Percentiles rank a stretch among this genome's conserved stretches.
These are phyloP conservation scores for Mimachlamys varia DNA, from an alignment of 2,888 invertebrate genomes.

Conservation along the genomic window DNA sequence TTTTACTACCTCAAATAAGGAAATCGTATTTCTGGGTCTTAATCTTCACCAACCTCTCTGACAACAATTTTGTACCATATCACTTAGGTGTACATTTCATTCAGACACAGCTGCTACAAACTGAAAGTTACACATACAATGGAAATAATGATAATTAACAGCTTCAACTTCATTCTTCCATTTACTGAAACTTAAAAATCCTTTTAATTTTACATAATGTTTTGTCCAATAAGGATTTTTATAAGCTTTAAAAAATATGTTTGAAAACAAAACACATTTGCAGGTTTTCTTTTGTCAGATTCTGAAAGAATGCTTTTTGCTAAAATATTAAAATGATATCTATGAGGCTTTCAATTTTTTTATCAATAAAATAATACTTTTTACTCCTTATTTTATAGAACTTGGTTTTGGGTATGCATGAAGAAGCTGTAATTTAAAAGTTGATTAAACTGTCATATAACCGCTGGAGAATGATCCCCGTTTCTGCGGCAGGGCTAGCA, in stretches of 20 bases:
- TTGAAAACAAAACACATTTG: not conserved
- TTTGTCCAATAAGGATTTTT: not conserved
- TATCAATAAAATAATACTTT: too few species aligned
- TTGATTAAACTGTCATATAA: not conserved
- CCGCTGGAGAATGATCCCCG: not conserved
- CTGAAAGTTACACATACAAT: too few species aligned
- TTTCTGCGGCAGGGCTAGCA: not conserved
- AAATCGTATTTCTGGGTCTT: not conserved
- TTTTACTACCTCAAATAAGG: not conserved
- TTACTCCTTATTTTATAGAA: not conserved
- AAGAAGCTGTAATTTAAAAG: not conserved
- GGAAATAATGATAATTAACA: too few species aligned
- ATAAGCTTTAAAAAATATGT: not conserved
- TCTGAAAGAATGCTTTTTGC: too few species aligned
- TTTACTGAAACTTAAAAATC: not conserved
- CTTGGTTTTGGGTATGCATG: not conserved
- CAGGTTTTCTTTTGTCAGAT: too few species aligned
- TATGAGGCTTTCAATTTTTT: too few species aligned
- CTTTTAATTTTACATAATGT: not conserved
- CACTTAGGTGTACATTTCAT: too few species aligned
- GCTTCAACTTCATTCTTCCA: too few species aligned
- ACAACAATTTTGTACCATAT: not conserved
- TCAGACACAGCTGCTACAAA: too few species aligned
- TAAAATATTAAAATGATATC: too few species aligned
- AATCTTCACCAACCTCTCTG: not conserved